These are phyloP conservation scores for Lordiphosa fenestrarum DNA, from an alignment of 2,888 invertebrate genomes.

Conservation along the genomic window DNA sequence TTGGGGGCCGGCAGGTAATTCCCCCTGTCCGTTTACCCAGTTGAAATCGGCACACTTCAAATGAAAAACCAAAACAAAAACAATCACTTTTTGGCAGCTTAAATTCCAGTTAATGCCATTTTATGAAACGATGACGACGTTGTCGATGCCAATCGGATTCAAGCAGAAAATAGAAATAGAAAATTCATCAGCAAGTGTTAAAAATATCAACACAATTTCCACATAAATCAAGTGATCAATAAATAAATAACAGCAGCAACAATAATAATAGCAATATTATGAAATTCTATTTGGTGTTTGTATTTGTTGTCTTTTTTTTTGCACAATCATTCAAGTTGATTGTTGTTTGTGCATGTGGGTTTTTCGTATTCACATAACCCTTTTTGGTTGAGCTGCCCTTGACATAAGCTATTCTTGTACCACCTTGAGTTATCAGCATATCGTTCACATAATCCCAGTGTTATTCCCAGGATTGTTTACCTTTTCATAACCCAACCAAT, in stretches of 20 bases:
- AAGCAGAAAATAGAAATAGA: slow-evolving; percentile 49
- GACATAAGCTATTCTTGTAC: slow-evolving; percentile 7
- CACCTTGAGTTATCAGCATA: slow-evolving; percentile 4
- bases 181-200: slow-evolving; percentile 61
- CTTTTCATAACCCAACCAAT: slow-evolving; percentile 1
- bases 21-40: neutral
- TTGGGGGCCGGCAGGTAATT: slow-evolving; percentile 14
- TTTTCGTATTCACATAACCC: slow-evolving; percentile 1
- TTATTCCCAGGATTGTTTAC: slow-evolving; percentile 4
- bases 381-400: slow-evolving; percentile 6
- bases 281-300: slow-evolving; percentile 2
- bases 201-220: slow-evolving; percentile 57
- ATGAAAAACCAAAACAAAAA: slow-evolving; percentile 10
- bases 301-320: slow-evolving; percentile 10
- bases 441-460: slow-evolving; percentile 4
- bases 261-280: slow-evolving; percentile 25
- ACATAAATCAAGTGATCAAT: slow-evolving; percentile 64
- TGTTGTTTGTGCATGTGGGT: slow-evolving; percentile 18
- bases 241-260: slow-evolving; percentile 34
- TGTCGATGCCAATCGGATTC: slow-evolving; percentile 29
- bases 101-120: slow-evolving; percentile 65
- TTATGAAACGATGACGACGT: slow-evolving; percentile 41
- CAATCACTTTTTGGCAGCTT: slow-evolving; percentile 42
- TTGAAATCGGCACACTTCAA: slow-evolving; percentile 39
- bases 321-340: slow-evolving; percentile 37